phyloP scores from a whole-genome alignment of 1,140 invertebrate genomes.

The Drosophila fuyamai region DNA sequence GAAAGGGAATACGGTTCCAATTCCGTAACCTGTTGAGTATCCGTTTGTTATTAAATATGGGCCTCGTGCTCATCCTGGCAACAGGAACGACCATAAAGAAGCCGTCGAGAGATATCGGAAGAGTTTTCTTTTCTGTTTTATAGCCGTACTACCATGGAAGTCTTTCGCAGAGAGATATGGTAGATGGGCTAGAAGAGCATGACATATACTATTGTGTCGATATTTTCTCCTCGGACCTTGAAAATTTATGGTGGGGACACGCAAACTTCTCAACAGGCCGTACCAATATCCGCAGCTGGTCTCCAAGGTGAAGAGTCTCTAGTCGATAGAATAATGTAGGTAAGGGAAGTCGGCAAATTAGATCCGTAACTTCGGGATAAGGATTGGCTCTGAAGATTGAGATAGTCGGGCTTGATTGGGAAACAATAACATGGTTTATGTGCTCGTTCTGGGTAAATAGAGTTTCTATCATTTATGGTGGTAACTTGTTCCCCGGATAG shows the following conservation, averaged over 20 bases:
- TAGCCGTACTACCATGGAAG: conserved; percentile 12
- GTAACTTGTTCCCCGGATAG: no score
- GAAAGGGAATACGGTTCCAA: no score
- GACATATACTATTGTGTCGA: conserved; percentile 1
- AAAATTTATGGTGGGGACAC: conserved; percentile 39
- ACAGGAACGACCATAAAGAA: no score
- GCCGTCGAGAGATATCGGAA: conserved; percentile 52
- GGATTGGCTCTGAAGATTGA: conserved; percentile 10
- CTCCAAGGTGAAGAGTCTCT: conserved; percentile 95
- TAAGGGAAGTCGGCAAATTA: conserved; percentile 92
- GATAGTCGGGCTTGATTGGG: not conserved
- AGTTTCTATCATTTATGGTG: no score
- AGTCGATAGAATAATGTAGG: conserved; percentile 94
- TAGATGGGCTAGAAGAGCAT: conserved; percentile 23
- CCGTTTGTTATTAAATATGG: no score
- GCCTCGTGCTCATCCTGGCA: no score
- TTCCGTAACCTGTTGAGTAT: no score
- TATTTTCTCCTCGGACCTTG: conserved; percentile 23
- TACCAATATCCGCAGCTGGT: conserved; percentile 88
- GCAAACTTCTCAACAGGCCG: conserved; percentile 57
- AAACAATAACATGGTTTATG: no score
- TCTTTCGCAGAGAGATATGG: conserved; percentile 14
- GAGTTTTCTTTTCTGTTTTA: conserved; percentile 35
- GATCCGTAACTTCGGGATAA: conserved; percentile 90
- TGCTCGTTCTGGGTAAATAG: no score